Base-by-base conservation (phyloP, 2,797 vertebrate genomes). In the Setipinna tenuifilis region DNA sequence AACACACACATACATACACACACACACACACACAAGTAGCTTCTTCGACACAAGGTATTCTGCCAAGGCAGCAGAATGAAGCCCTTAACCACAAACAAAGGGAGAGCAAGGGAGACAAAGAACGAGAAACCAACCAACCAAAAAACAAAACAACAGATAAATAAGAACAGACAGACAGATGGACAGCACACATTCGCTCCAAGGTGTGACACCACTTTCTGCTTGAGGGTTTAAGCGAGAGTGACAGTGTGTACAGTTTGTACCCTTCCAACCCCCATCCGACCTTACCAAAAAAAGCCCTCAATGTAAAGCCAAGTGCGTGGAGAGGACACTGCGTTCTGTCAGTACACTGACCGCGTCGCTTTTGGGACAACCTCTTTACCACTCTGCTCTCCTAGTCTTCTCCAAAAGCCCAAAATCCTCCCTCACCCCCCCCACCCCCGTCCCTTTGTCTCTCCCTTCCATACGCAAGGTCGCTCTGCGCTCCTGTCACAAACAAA, bases 21-120 rank as follows among this genome's bases (percentile, higher is more conserved):
- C 61, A 11, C 61, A 88, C 78, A 87, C 68, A 85, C 17, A 84
- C n/a, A 48, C 9, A 58, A 68, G 75, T 61, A 57, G 28, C 62
- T 41, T 83, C 83, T 6, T 31, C 41, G 59, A 83, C 46, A 75
- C 23, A 82, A 65, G 25, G 28, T 35, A 87, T 86, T 57, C 31
- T 78, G 71, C 35, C 35, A 17, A 78, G 71, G 31, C 71, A 78
- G 71, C 35, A 78, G 71, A 78, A 78, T 44, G 17, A 44, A 25
- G 71, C 44, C 71, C 68, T 75, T 75, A 14, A 35, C 28, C 71
- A 44, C 71, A 78, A 78, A 78, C 16, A 44, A 41, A 44, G 71
- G 19, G 41, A 78, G 35, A 35, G 71, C 6, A 17, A 17, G 31
- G 3, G 6, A 35, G 71, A 78, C 2, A 35, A 44, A 44, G 71